phyloP scores from a whole-genome alignment of 2,888 invertebrate genomes.

The Mythimna albipuncta region DNA sequence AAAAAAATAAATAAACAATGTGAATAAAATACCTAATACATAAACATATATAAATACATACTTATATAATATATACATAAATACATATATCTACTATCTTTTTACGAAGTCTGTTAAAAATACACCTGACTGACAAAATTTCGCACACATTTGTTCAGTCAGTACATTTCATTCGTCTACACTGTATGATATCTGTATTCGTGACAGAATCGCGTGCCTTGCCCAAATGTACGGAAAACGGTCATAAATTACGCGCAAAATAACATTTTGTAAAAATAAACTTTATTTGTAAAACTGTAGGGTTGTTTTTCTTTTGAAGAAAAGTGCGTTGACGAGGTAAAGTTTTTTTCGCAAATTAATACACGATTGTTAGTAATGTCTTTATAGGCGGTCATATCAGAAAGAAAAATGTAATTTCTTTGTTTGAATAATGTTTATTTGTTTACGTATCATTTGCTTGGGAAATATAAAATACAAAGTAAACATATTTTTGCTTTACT shows the following conservation, averaged over 20 bases:
- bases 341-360: slow-evolving; percentile 71
- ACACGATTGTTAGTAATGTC: slow-evolving; percentile 55
- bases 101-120: background rate
- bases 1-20: too few species aligned
- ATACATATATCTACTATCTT: too few species aligned
- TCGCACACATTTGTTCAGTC: slow-evolving; percentile 23
- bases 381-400: slow-evolving; percentile 36
- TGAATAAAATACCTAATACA: too few species aligned
- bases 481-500: background rate
- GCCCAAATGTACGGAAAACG: slow-evolving; percentile 63
- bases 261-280: slow-evolving; percentile 30
- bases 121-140: slow-evolving; percentile 30
- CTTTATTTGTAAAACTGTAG: slow-evolving; percentile 50
- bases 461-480: background rate
- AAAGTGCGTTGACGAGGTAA: slow-evolving; percentile 14
- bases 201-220: slow-evolving; percentile 73
- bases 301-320: slow-evolving; percentile 42
- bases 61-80: too few species aligned
- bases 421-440: background rate
- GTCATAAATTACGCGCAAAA: slow-evolving; percentile 41
- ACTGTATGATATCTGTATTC: slow-evolving; percentile 62
- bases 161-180: slow-evolving; percentile 30
- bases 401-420: background rate
- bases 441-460: slow-evolving; percentile 12
- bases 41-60: too few species aligned